Base-by-base conservation (phyloP, 2,797 vertebrate genomes). In the Pantherophis vulpinus region DNA sequence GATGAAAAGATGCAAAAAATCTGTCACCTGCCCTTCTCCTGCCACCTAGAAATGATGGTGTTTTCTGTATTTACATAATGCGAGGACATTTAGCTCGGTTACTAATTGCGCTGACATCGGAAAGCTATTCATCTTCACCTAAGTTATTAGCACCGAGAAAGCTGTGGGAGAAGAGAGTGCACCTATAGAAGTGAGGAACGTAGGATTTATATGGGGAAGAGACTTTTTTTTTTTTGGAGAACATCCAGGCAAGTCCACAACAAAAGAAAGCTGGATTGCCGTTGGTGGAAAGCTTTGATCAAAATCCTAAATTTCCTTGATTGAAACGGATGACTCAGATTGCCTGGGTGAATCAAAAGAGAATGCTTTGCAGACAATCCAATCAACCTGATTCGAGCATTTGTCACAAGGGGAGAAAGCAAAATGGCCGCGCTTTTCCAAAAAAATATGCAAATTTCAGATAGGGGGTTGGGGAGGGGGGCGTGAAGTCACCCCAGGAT, bases 41-140 rank as follows among this genome's bases (percentile, higher is more conserved):
- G 92, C 87, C 91, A 95, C 88, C 9, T 11, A 91, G 95, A 96
- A 96, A 96, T 93, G 88, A 93, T 92, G 93, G 92, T 97, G 89
- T 96, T 96, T 94, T 96, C 59, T 0, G 32, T 94, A 95, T 96
- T 96, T 96, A 94, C 89, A 91, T 95, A 96, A 97, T 94, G 61
- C 60, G 79, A 47, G 87, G 47, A 94, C 96, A 94, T 94, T 90
- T 89, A 94, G 58, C 92, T 93, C 93, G 37, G 37, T 94, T 95
- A 93, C 87, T 96, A 95, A 95, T 93, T 95, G 91, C 27, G 2
- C 87, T 51, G 18, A 90, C 89, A 92, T 95, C 96, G 95, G 94
- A 91, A 96, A 95, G n/a, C 56, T 94, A 94, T 93, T 95, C 89
- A 91, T 92, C 93, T 94, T 93, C 90, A 89, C 91, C 90, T 89